Percentiles rank a stretch among this genome's conserved stretches.
Conservation (phyloP, 1,140 invertebrate genomes). For the Lethocerus indicus region DNA sequence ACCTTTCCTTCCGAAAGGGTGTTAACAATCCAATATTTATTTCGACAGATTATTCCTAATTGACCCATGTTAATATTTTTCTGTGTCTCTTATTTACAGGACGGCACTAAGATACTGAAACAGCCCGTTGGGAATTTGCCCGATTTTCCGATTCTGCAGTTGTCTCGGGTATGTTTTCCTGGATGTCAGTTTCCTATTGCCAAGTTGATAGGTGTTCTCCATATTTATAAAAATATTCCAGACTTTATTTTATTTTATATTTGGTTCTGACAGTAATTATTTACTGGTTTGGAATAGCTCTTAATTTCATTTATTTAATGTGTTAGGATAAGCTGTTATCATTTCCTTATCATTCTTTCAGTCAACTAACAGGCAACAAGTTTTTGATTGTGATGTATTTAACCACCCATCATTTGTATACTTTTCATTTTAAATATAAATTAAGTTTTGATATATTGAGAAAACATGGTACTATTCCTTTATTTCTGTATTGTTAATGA, state of each 20-base stretch:
- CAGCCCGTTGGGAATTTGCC: conserved; percentile 18
- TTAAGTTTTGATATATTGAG: no score
- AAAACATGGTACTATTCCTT: no score
- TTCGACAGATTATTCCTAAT: neutral
- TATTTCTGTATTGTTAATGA: no score
- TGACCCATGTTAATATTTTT: neutral
- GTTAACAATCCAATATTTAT: no score
- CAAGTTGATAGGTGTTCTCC: neutral
- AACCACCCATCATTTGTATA: no score
- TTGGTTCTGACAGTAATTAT: neutral
- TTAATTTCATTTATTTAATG: neutral
- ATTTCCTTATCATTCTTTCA: no score
- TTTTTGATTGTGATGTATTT: no score
- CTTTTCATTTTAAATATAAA: no score
- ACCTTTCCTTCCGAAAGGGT: no score
- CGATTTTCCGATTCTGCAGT: conserved; percentile 19
- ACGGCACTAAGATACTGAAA: conserved; percentile 3
- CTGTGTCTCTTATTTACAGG: conserved; percentile 5
- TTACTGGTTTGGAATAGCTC: neutral
- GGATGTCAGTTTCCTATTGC: neutral
- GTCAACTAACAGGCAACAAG: no score
- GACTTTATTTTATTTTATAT: neutral
- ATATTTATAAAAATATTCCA: neutral
- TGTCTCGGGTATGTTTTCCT: conserved; percentile 11
- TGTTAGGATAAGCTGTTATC: neutral